A percentile compares a stretch with the other conserved stretches of the same genome.
These are phyloP conservation scores for Oikopleura vanhoeffeni DNA, from an alignment of 23 tunicate genomes.

Conservation along the genomic window DNA sequence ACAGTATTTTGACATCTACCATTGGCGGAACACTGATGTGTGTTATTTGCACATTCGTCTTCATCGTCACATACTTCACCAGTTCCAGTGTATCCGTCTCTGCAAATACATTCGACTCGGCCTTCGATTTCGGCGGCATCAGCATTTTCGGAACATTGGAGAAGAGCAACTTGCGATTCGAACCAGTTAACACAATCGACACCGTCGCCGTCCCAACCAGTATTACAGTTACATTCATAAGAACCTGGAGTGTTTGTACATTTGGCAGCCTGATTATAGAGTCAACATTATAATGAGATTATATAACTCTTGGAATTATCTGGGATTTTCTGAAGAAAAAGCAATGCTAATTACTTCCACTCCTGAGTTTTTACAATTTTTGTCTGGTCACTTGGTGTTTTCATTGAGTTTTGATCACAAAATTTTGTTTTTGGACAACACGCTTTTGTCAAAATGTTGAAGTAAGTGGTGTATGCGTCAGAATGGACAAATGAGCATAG, in stretches of 20 bases:
- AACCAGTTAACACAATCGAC: not conserved
- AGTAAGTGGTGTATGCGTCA: no score
- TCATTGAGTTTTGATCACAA: no score
- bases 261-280: not conserved
- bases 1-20: not conserved
- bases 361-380: no score
- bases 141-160: not conserved
- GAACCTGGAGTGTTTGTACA: not conserved
- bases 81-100: not conserved
- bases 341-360: no score
- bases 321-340: no score
- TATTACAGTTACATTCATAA: not conserved
- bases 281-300: no score
- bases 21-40: not conserved
- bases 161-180: not conserved
- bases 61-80: not conserved
- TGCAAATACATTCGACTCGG: not conserved
- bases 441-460: no score
- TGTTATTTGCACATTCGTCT: not conserved
- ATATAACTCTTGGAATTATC: no score
- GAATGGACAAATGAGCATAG: no score
- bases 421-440: no score
- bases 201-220: not conserved
- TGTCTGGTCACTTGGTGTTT: no score
- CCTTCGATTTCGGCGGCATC: constrained; percentile 11